Percentiles rank a stretch among this genome's conserved stretches.
phyloP scores from a whole-genome alignment of 2,888 invertebrate species.

The Notodonta dromedarius region DNA sequence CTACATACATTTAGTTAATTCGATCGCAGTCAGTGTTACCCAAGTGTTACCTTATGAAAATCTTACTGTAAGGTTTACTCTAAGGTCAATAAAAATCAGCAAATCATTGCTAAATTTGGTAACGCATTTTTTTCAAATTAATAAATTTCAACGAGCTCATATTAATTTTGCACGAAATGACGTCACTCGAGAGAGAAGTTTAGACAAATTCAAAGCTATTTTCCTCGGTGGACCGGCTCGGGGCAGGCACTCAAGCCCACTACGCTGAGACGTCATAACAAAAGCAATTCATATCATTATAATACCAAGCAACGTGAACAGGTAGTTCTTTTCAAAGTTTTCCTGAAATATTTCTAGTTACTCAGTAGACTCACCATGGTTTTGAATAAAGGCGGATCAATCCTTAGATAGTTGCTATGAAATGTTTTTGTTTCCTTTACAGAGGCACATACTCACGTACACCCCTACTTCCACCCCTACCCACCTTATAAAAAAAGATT shows the following conservation, averaged over 20 bases:
- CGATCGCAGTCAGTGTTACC: no score
- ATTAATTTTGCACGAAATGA: background rate
- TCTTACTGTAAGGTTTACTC: no score
- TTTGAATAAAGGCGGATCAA: background rate
- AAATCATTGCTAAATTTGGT: no score
- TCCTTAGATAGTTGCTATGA: no score
- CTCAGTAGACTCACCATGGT: background rate
- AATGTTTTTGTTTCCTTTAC: no score
- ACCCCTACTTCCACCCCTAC: no score
- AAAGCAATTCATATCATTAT: conserved; percentile 20
- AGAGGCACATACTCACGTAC: no score
- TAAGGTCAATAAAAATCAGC: no score
- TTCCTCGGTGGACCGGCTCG: conserved; percentile 12
- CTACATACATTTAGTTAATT: no score
- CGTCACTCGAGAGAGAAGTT: conserved; percentile 1
- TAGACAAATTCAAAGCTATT: conserved; percentile 22
- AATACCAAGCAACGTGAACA: conserved; percentile 6
- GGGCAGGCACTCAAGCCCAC: conserved; percentile 27
- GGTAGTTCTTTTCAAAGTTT: conserved; percentile 28
- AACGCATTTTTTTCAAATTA: no score
- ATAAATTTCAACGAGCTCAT: background rate
- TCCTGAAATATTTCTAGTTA: conserved; percentile 22
- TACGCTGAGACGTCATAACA: conserved; percentile 29
- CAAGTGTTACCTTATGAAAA: no score
- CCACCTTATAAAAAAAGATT: no score